Percentiles rank a stretch among this genome's conserved stretches.
These are phyloP conservation scores for Morpho achilles DNA, from an alignment of 2,888 invertebrate species.

Conservation along the genomic window DNA sequence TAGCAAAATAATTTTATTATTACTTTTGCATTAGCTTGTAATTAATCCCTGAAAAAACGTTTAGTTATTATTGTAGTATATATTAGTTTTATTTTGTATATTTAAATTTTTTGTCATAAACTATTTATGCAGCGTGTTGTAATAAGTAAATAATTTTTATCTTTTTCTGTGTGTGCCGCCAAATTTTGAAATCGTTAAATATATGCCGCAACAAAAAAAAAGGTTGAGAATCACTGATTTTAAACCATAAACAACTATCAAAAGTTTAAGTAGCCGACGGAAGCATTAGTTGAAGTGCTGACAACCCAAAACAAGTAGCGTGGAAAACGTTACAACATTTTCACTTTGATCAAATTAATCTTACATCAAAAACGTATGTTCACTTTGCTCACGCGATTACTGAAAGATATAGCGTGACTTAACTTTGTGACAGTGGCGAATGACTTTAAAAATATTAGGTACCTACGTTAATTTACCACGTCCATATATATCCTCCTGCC, in stretches of 20 bases:
- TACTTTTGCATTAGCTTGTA: too few species aligned
- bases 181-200: too few species aligned
- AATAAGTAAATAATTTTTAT: too few species aligned
- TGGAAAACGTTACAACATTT: conserved; percentile 63
- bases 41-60: too few species aligned
- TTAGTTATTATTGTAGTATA: too few species aligned
- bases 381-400: conserved; percentile 34
- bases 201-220: too few species aligned
- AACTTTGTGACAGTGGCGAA: not conserved
- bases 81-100: too few species aligned
- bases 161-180: too few species aligned
- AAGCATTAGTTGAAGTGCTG: conserved; percentile 72
- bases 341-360: conserved; percentile 72
- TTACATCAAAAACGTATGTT: conserved; percentile 57
- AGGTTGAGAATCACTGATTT: conserved; percentile 3
- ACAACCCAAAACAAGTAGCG: conserved; percentile 66
- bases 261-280: conserved; percentile 70
- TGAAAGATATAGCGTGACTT: conserved; percentile 32
- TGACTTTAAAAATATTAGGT: not conserved
- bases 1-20: too few species aligned
- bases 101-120: too few species aligned
- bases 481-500: not conserved
- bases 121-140: too few species aligned
- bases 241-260: conserved; percentile 60
- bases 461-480: not conserved